Base-by-base conservation (phyloP, 1,140 invertebrate genomes). In the Magallana ariakensis region DNA sequence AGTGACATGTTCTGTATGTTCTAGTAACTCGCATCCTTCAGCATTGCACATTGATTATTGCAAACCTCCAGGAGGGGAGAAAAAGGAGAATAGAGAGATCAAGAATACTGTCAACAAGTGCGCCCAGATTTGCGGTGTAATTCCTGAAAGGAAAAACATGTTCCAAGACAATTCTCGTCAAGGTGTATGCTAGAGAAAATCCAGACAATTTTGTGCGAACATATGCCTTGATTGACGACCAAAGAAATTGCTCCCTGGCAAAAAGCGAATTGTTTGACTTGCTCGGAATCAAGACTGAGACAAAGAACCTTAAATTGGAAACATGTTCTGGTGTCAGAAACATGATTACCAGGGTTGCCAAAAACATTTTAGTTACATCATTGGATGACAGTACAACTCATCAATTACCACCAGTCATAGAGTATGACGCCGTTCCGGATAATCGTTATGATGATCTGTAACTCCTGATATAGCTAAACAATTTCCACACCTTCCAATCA, bases 391-490 rank as follows among this genome's bases (percentile, higher is more conserved):
- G 54, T 19, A 53, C 55, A 2, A n/a, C 13, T 16, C 57, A 83
- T 19, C 22, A 60, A 2, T 83, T 83, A 46, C 85, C 85, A 16
- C 80, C 81, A 15, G 33, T 87, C 33, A 9, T 90, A 8, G 89
- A 90, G 57, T 88, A 85, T 80, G 54, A 82, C 53, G 53, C 70
- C 13, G 84, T 89, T n/a, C 86, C 88, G 0, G 19, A 87, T n/a
- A 84, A 87, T 11, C n/a, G 85, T 13, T 19, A 80, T 46, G 87
- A 89, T n/a, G n/a, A 55, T 83, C 88, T 54, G 85, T 75, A 0
- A 88, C 87, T 6, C 85, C 89, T 13, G 83, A 84, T 8, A 19
- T 87, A 16, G 85, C 83, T 11, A 3, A 7, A 15, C 19, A 56
- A 58, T 84, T 80, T 81, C n/a, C 13, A 26, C 88, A 89, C 58